These are phyloP conservation scores for Halcyon leucocephala DNA, from an alignment of 2,797 vertebrate genomes.

Conservation along the genomic window DNA sequence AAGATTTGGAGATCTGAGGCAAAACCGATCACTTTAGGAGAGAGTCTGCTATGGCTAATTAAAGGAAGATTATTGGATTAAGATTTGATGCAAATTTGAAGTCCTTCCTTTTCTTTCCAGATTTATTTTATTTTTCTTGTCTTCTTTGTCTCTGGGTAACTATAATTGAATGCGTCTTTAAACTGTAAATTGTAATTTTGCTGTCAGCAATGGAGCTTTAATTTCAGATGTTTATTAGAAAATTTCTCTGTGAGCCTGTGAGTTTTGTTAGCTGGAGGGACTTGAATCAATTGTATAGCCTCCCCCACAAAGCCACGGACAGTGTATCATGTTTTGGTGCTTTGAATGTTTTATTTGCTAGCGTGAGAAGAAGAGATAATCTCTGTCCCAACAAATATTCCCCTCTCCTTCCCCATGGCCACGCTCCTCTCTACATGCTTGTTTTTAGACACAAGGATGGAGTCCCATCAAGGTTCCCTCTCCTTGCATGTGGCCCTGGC, in stretches of 20 bases:
- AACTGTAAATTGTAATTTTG: slow-evolving; percentile 73
- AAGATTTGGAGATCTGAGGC: slow-evolving; percentile 66
- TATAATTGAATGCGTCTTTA: slow-evolving; percentile 66
- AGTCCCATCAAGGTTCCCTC: neutral
- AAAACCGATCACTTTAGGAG: slow-evolving; percentile 67
- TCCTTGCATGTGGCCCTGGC: neutral
- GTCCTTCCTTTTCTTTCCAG: slow-evolving; percentile 55
- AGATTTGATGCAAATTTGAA: slow-evolving; percentile 62
- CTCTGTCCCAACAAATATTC: neutral
- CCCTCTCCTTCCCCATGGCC: neutral
- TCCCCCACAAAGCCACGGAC: neutral
- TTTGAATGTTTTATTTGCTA: neutral
- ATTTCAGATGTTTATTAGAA: slow-evolving; percentile 71
- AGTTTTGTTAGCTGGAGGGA: slow-evolving; percentile 52
- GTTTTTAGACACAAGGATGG: neutral
- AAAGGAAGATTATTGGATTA: slow-evolving; percentile 74
- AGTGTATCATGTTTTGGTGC: neutral
- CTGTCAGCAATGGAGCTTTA: slow-evolving; percentile 67
- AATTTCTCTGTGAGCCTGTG: slow-evolving; percentile 47
- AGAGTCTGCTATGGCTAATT: slow-evolving; percentile 59
- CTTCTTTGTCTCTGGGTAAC: slow-evolving; percentile 61
- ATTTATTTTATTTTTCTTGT: slow-evolving; percentile 58
- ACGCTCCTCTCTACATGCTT: neutral
- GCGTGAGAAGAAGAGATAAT: neutral
- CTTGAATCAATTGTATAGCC: slow-evolving; percentile 27